phyloP scores from a whole-genome alignment of 2,113 vertebrate species.

The Brachypodius melanocephalos region DNA sequence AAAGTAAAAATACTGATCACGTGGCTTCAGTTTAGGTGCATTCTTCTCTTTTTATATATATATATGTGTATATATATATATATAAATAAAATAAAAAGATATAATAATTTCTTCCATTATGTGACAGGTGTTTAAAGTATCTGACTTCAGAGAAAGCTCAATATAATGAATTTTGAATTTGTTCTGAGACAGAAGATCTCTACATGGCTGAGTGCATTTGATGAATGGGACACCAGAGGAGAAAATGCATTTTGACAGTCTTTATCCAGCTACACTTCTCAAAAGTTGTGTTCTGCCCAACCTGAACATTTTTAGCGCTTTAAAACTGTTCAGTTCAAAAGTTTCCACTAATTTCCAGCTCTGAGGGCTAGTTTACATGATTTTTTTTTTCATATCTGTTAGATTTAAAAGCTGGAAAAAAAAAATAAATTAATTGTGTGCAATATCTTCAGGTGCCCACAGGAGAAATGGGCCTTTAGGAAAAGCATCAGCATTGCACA shows the following conservation, averaged over 20 bases:
- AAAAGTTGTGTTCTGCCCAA: neutral
- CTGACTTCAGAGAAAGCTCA: neutral
- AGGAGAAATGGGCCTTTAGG: neutral
- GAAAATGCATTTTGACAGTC: neutral
- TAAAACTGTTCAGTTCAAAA: neutral
- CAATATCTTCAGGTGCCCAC: neutral
- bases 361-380: neutral
- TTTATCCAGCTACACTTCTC: neutral
- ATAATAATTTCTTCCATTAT: fast-evolving
- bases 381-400: neutral
- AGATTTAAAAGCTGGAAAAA: neutral
- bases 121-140: neutral
- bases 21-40: fast-evolving
- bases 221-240: neutral
- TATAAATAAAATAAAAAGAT: neutral
- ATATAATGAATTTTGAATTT: neutral
- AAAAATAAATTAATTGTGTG: neutral
- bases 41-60: neutral
- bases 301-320: neutral
- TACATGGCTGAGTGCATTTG: neutral
- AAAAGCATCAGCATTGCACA: neutral
- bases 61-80: too few species aligned
- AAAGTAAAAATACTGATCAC: neutral
- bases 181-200: neutral
- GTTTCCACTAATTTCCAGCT: neutral